Conservation (phyloP, 2,888 invertebrate species). For the Petrophora chlorosata region DNA sequence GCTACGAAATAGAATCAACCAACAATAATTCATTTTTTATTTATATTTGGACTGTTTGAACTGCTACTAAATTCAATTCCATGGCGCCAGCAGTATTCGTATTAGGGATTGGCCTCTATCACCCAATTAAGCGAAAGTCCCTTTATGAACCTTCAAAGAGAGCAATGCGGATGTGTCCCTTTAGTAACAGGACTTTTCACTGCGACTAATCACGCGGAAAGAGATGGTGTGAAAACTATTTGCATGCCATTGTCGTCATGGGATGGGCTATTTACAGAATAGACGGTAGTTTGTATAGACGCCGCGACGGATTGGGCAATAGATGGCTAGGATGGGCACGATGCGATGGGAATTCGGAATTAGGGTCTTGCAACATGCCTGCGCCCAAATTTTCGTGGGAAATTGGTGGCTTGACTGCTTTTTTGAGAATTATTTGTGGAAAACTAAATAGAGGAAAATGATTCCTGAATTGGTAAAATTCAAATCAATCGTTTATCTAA, state of each 20-base stretch:
- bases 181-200: slow-evolving; percentile 62
- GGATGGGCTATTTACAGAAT: slow-evolving; percentile 55
- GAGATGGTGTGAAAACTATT: slow-evolving; percentile 73
- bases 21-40: no score
- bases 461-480: no score
- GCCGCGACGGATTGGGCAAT: slow-evolving; percentile 42
- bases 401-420: slow-evolving; percentile 14
- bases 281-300: slow-evolving; percentile 40
- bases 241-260: slow-evolving; percentile 47
- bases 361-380: slow-evolving; percentile 28
- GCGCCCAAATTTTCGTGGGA: slow-evolving; percentile 31
- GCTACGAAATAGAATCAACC: no score
- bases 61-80: no score
- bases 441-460: no score
- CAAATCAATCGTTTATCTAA: no score
- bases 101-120: slow-evolving; percentile 12
- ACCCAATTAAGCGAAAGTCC: slow-evolving; percentile 57
- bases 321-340: slow-evolving; percentile 18
- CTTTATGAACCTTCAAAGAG: slow-evolving; percentile 46
- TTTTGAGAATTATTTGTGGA: slow-evolving; percentile 1
- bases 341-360: no score
- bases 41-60: no score
- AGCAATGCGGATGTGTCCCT: slow-evolving; percentile 56
- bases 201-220: slow-evolving; percentile 59
- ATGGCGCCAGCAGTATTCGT: neutral